Evolutionary conservation across 2,797 vertebrate species (phyloP).

Genomic region (Pseudochaenichthys georgianus): DNA sequence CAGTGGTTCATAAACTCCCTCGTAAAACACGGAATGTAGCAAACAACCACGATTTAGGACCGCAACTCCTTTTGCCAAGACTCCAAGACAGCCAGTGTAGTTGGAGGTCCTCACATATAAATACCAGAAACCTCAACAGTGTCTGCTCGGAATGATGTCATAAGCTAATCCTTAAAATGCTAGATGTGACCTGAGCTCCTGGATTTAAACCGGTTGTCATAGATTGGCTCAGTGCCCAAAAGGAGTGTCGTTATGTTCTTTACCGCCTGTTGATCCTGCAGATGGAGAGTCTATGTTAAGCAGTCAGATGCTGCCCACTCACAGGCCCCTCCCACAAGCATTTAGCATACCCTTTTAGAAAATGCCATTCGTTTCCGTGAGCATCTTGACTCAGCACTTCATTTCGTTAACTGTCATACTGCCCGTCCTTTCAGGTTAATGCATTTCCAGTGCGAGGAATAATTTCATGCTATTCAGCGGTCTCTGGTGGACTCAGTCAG

Average conservation of each 20-base stretch:
- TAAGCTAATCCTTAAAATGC: neutral
- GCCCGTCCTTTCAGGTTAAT: constrained; percentile 71
- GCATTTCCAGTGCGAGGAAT: constrained; percentile 54
- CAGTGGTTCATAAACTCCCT: constrained; percentile 37
- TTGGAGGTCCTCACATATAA: constrained; percentile 26
- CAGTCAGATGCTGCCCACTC: constrained; percentile 10
- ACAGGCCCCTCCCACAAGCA: constrained; percentile 20
- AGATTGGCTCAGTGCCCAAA: neutral
- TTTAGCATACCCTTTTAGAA: constrained; percentile 36
- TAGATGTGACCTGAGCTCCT: constrained; percentile 4
- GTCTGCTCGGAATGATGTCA: neutral
- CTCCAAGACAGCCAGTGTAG: constrained; percentile 45
- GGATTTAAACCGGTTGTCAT: neutral
- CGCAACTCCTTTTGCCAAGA: constrained; percentile 27
- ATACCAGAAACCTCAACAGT: constrained; percentile 15
- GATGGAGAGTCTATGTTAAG: constrained; percentile 22
- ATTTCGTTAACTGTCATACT: constrained; percentile 58
- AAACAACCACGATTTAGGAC: constrained; percentile 37
- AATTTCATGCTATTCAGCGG: constrained; percentile 62
- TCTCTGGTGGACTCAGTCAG: constrained; percentile 67
- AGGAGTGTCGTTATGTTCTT: constrained; percentile 8
- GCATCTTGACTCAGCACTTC: constrained; percentile 61
- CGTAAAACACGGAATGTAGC: constrained; percentile 53
- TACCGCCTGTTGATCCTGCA: constrained; percentile 43
- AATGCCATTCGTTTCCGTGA: constrained; percentile 53